phyloP scores from a whole-genome alignment of 2,113 vertebrate species.

The Nesogale talazaci region DNA sequence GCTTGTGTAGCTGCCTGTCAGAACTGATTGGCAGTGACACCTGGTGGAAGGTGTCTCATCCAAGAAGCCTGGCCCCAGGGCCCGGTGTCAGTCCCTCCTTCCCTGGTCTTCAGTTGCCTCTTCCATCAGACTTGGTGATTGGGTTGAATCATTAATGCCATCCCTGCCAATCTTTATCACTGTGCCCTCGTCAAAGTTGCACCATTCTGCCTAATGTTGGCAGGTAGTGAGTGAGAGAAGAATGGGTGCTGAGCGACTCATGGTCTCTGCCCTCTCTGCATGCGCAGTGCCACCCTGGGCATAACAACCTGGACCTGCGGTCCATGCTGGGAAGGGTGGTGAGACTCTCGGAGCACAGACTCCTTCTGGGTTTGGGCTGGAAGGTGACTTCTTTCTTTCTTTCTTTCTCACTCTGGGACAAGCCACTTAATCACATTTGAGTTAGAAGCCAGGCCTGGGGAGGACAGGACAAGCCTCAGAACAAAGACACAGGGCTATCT shows the following conservation, averaged over 20 bases:
- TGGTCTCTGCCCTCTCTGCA: neutral
- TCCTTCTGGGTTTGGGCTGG: constrained; percentile 11
- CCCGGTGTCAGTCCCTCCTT: fast-evolving
- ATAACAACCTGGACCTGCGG: neutral
- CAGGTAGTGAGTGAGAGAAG: neutral
- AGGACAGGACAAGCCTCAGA: neutral
- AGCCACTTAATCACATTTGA: constrained; percentile 62
- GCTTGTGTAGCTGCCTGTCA: fast-evolving
- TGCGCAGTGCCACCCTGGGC: neutral
- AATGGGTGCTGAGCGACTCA: neutral
- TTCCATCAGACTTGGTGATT: fast-evolving
- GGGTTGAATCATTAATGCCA: fast-evolving
- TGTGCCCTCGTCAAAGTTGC: fast-evolving
- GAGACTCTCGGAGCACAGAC: neutral
- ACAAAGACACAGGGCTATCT: neutral
- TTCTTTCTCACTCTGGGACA: constrained; percentile 68
- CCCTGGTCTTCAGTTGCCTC: neutral
- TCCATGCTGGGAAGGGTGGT: fast-evolving
- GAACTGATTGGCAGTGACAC: fast-evolving
- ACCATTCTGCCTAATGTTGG: fast-evolving
- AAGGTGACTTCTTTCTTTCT: constrained; percentile 34
- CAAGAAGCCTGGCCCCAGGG: fast-evolving
- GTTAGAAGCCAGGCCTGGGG: neutral
- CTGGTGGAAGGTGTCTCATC: fast-evolving
- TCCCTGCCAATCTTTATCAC: too few species aligned